Evolutionary conservation across 2,888 invertebrate species (phyloP).

Genomic region (Onchidella celtica): DNA sequence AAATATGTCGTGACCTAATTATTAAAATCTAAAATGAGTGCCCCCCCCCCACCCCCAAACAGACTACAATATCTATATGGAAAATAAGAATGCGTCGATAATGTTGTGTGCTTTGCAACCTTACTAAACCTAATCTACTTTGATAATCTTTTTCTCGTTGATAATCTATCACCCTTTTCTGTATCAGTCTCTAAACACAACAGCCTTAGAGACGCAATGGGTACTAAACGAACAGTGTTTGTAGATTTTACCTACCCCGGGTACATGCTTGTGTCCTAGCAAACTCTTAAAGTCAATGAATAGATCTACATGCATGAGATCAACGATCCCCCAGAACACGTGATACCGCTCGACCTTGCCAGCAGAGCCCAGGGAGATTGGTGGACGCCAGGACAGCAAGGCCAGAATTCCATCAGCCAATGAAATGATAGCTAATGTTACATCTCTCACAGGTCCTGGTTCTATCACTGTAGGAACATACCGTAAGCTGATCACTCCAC

Average conservation of each 20-base stretch:
- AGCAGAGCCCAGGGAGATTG: conserved; percentile 62
- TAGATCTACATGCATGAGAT: conserved; percentile 12
- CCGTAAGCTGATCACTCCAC: neutral
- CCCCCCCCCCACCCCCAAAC: too few relatives aligned
- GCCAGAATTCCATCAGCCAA: conserved; percentile 45
- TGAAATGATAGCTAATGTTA: conserved; percentile 54
- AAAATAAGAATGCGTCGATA: too few relatives aligned
- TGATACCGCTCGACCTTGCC: conserved; percentile 61
- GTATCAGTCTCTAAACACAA: too few relatives aligned
- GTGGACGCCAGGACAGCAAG: conserved; percentile 62
- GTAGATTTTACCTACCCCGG: conserved; percentile 51
- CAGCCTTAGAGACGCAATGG: too few relatives aligned
- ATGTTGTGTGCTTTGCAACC: too few relatives aligned
- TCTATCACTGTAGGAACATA: neutral
- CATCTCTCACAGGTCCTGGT: conserved; percentile 64
- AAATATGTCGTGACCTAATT: too few relatives aligned
- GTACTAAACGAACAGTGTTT: too few relatives aligned
- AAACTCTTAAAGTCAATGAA: neutral
- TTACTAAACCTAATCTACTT: too few relatives aligned
- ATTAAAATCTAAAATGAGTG: too few relatives aligned
- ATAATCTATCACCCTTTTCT: too few relatives aligned
- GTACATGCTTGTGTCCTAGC: conserved; percentile 8
- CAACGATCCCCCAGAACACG: conserved; percentile 61
- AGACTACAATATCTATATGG: too few relatives aligned
- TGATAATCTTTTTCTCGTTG: too few relatives aligned